Conservation (phyloP, 2,888 invertebrate genomes). For the Meiosimyza platycephala region DNA sequence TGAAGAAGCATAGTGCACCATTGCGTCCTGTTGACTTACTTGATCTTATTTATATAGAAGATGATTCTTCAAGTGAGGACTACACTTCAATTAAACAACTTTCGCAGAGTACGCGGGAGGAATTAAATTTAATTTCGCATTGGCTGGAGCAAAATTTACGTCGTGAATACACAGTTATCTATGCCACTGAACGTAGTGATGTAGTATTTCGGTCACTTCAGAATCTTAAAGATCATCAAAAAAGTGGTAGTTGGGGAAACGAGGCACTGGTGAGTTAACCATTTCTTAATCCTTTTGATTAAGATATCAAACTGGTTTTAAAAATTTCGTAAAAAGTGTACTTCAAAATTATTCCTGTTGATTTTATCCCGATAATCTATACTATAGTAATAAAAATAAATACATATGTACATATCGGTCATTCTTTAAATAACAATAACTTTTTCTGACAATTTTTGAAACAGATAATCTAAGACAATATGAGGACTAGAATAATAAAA, state of each 20-base stretch:
- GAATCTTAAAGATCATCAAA: slow-evolving; percentile 82
- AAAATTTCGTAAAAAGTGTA: too few species aligned
- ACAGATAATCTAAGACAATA: too few species aligned
- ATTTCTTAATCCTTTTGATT: slow-evolving; percentile 10
- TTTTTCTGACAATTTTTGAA: too few species aligned
- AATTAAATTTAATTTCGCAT: slow-evolving; percentile 81
- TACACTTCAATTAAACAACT: slow-evolving; percentile 75
- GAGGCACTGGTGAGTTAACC: slow-evolving; percentile 74
- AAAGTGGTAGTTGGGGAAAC: slow-evolving; percentile 81
- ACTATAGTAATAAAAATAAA: too few species aligned
- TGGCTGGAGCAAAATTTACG: slow-evolving; percentile 86
- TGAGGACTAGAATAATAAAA: too few species aligned
- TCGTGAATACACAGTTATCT: slow-evolving; percentile 80
- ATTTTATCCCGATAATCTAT: too few species aligned
- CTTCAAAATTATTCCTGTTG: too few species aligned
- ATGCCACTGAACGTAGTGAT: slow-evolving; percentile 80
- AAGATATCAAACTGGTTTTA: background rate
- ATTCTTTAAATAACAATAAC: too few species aligned
- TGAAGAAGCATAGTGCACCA: slow-evolving; percentile 80
- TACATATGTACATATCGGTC: too few species aligned
- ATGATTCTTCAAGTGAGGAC: slow-evolving; percentile 76
- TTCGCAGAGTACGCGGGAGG: slow-evolving; percentile 76
- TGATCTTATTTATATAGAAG: slow-evolving; percentile 87
- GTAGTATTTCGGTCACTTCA: slow-evolving; percentile 81
- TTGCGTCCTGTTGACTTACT: slow-evolving; percentile 88